Percentiles rank a stretch among this genome's conserved stretches.
Conservation (phyloP, 2,888 invertebrate species). For the Plagiodera versicolora region DNA sequence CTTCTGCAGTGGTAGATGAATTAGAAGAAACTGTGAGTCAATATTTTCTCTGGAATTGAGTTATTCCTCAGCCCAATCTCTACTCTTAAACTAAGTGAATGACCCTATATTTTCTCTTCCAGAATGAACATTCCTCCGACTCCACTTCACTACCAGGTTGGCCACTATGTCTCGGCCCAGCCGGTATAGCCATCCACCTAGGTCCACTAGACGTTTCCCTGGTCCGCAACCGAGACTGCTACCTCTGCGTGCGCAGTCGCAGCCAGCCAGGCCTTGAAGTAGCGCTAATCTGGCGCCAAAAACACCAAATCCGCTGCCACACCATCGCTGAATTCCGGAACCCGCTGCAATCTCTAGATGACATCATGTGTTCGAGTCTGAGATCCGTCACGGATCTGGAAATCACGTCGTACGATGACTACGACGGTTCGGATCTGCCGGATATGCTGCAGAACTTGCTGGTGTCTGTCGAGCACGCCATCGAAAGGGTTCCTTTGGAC, state of each 20-base stretch:
- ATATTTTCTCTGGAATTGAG: too few relatives aligned
- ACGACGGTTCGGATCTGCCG: conserved; percentile 60
- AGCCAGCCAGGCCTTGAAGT: conserved; percentile 42
- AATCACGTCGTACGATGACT: conserved; percentile 45
- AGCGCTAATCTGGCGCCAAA: conserved; percentile 49
- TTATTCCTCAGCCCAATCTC: too few relatives aligned
- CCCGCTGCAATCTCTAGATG: conserved; percentile 44
- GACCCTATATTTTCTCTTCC: conserved; percentile 51
- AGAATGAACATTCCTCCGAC: conserved; percentile 59
- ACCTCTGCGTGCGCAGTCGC: conserved; percentile 60
- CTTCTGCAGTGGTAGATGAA: too few relatives aligned
- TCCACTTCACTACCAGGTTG: conserved; percentile 61
- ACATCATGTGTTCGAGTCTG: conserved; percentile 51
- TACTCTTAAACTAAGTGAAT: too few relatives aligned
- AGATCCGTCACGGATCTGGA: conserved; percentile 49
- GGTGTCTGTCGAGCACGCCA: conserved; percentile 69
- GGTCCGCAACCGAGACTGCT: conserved; percentile 66
- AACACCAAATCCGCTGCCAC: conserved; percentile 44
- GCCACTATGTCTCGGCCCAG: conserved; percentile 65
- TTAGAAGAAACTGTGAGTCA: too few relatives aligned
- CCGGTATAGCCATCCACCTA: conserved; percentile 66
- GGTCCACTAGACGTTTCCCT: conserved; percentile 64
- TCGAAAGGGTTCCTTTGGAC: conserved; percentile 66
- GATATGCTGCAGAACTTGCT: conserved; percentile 67
- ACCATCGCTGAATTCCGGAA: conserved; percentile 49